These are phyloP conservation scores for Darevskia mixta DNA, from an alignment of 2,797 vertebrate genomes.

Conservation along the genomic window DNA sequence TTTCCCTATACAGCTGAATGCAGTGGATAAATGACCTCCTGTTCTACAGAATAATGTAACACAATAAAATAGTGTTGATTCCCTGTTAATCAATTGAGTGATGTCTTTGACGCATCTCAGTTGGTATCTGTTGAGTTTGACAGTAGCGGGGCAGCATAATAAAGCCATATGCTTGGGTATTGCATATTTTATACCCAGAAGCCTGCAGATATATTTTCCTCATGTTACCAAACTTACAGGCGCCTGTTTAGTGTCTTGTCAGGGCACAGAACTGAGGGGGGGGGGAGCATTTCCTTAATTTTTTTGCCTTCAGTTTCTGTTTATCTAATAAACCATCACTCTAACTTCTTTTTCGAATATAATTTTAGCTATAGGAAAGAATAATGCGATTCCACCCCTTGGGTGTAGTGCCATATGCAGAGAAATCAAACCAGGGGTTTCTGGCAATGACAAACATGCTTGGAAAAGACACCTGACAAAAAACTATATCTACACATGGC, in stretches of 20 bases:
- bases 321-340: neutral
- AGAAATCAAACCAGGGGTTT: neutral
- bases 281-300: neutral
- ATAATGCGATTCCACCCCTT: too few relatives aligned
- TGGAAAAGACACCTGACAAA: neutral
- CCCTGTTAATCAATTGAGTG: slow-evolving; percentile 38
- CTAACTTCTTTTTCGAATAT: neutral
- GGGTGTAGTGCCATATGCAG: neutral
- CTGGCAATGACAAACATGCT: neutral
- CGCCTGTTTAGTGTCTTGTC: neutral
- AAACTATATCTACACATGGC: too few relatives aligned
- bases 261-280: neutral
- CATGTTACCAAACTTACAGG: neutral
- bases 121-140: slow-evolving; percentile 23
- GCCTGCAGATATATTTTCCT: neutral
- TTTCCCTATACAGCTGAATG: neutral
- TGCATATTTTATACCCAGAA: neutral
- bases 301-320: neutral
- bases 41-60: slow-evolving; percentile 14
- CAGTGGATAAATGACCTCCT: slow-evolving; percentile 46
- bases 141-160: neutral
- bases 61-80: slow-evolving; percentile 11
- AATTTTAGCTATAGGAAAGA: neutral
- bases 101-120: slow-evolving; percentile 50
- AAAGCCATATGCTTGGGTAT: neutral